Evolutionary conservation across 2,797 vertebrate species (phyloP), one percentile per base, ranked within the genome.

Genomic region (Galago senegalensis): DNA sequence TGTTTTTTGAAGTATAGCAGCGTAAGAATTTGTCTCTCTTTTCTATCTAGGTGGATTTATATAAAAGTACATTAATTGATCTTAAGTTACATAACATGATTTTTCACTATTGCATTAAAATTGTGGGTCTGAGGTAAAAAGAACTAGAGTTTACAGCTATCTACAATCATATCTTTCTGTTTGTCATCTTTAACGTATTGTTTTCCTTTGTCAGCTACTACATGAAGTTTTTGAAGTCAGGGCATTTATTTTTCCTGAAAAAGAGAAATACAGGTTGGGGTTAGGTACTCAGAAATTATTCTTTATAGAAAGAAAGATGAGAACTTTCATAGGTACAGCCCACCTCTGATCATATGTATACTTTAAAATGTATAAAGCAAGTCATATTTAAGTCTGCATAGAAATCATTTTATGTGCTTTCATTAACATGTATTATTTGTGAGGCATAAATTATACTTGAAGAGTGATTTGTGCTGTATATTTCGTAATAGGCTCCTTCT

Each of bases 1-100:
- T 98, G 99, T 98, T 90, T 80, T 70, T 85, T 76, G 27, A 93
- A 75, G 43, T 83, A 96, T 92, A 37, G 77, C 90, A 95, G 37
- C 79, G 27, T 56, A 92, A 87, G 27, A n/a, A 58, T 79, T 46
- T 92, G 29, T 1, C 72, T 95, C 23, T 96, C 60, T 65, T 90
- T 98, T 84, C 77, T 40, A 40, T 77, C 21, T 8, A 93, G 27
- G 76, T 89, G 92, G 83, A 63, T 92, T 40, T 70, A 77, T 93
- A 37, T 80, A 94, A 77, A 93, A 97, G 49, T 31, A 25, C 6
- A 13, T 96, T 96, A 95, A 49, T 49, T 89, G 60, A 16, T 31
- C n/a, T 97, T 97, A 91, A 79, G 69, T 88, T 40, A 65, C 46
- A 18, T 92, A 65, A 87, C n/a, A 7, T 40, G 23, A 23, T 9